A percentile compares a stretch with the other conserved stretches of the same genome.
phyloP scores from a whole-genome alignment of 2,797 vertebrate genomes.

The Pelochelys cantorii region DNA sequence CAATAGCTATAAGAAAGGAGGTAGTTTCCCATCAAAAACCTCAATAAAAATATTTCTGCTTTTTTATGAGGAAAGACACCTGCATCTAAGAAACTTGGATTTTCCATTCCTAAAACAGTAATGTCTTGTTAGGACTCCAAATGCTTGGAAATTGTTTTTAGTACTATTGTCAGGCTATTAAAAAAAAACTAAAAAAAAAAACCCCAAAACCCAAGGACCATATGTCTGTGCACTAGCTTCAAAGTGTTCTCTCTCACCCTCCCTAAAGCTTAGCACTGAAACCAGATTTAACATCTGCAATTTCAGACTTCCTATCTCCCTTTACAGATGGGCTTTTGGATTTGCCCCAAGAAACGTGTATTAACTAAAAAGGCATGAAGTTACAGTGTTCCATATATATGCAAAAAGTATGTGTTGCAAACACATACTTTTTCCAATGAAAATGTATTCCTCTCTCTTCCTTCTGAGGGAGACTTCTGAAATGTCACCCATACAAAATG shows the following conservation, averaged over 20 bases:
- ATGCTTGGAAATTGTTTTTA: constrained; percentile 20
- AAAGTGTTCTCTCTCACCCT: constrained; percentile 64
- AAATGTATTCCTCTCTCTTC: constrained; percentile 56
- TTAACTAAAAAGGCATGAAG: constrained; percentile 48
- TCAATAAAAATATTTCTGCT: neutral
- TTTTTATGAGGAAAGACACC: neutral
- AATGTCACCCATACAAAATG: constrained; percentile 30
- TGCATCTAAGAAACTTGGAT: neutral
- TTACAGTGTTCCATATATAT: constrained; percentile 61
- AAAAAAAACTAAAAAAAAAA: constrained; percentile 20
- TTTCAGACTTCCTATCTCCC: constrained; percentile 60
- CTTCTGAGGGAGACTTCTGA: constrained; percentile 21
- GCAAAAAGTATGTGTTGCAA: constrained; percentile 6
- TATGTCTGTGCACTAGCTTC: constrained; percentile 60
- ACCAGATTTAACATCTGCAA: constrained; percentile 49
- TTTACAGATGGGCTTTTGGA: constrained; percentile 66
- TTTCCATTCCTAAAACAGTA: constrained; percentile 42
- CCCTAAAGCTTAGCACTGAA: constrained; percentile 36
- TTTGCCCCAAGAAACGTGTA: constrained; percentile 57
- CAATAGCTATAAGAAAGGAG: neutral
- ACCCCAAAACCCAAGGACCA: constrained; percentile 51
- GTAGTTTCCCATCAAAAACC: neutral
- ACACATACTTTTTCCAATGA: constrained; percentile 40
- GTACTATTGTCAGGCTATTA: constrained; percentile 26
- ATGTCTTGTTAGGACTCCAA: constrained; percentile 34